Evolutionary conservation across 2,113 vertebrate species (phyloP), one percentile per base, ranked within the genome.

Genomic region (Anser brachyrhynchus): DNA sequence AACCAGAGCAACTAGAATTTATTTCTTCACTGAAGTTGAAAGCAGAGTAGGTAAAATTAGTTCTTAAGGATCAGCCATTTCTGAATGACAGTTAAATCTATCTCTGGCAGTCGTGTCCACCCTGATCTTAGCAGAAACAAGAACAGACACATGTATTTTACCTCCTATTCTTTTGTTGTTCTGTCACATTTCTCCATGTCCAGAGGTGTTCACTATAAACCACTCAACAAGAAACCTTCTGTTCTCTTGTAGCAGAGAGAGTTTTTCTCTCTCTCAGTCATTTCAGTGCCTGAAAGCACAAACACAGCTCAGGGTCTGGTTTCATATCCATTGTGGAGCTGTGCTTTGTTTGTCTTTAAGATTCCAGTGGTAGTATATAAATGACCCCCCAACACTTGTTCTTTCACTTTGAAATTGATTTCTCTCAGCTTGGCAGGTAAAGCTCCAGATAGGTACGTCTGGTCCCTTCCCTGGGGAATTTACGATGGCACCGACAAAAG

Each of bases 371-470:
- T 76, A 72, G 83, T 72, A 80, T 91, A 64, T 85, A 94, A 95
- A 86, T 96, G 95, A 96, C 92, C 93, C 86, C 93, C 65, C 95
- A 95, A 73, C 85, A 90, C 92, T 96, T 96, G 93, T 95, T 93
- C 75, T 95, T 97, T 95, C 33, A 0, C 95, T 97, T 95, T 94
- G 93, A 92, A 96, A 97, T 89, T 97, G 94, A 95, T 97, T 97
- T 96, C 87, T 96, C 91, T 93, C 93, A 83, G 92, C 95, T 96
- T 97, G 97, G 95, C 96, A 96, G 95, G 95, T 97, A 92, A 96
- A 94, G 84, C 90, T 97, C 95, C 91, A 92, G 81, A 92, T 93
- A 97, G 95, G 95, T 97, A 92, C 2, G 70, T 79, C 93, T 96
- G 91, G 64, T 84, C 94, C 73, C 0, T 95, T 95, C 97, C 95